Evolutionary conservation across 2,797 vertebrate species (phyloP).

Genomic region (Acrossocheilus wenchowensis): DNA sequence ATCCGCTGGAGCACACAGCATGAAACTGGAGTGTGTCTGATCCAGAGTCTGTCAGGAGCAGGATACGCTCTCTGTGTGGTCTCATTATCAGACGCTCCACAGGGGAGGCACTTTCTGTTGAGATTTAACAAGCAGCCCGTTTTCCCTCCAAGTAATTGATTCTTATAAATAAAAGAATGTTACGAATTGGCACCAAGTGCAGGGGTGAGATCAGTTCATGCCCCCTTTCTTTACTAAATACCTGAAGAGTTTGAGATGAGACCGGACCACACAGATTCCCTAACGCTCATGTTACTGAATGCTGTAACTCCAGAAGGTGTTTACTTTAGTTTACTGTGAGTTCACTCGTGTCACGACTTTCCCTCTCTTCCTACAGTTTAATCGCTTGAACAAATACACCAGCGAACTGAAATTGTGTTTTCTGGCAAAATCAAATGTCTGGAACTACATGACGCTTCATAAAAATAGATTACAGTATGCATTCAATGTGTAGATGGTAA

Average conservation of each 20-base stretch:
- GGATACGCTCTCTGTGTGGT: conserved; percentile 69
- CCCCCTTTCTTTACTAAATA: conserved; percentile 47
- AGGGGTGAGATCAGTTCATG: conserved; percentile 72
- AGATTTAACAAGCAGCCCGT: conserved; percentile 75
- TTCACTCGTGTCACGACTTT: conserved; percentile 68
- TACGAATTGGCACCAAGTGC: conserved; percentile 79
- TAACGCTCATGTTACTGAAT: conserved; percentile 67
- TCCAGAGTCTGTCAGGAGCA: not conserved
- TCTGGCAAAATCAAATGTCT: conserved; percentile 65
- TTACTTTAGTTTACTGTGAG: conserved; percentile 71
- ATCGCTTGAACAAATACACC: conserved; percentile 70
- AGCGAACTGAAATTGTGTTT: conserved; percentile 62
- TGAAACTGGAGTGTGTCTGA: not conserved
- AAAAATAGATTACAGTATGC: not conserved
- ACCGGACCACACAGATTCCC: conserved; percentile 90
- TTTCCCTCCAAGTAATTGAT: conserved; percentile 81
- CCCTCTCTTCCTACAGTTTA: conserved; percentile 63
- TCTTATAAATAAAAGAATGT: conserved; percentile 86
- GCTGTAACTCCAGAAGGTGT: conserved; percentile 75
- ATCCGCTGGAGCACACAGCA: not conserved
- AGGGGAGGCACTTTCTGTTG: conserved; percentile 75
- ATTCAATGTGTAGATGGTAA: not conserved
- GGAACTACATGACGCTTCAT: not conserved
- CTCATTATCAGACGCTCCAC: conserved; percentile 80
- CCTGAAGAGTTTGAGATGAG: conserved; percentile 68